phyloP scores from a whole-genome alignment of 2,113 vertebrate genomes.

The Callopanchax toddi region DNA sequence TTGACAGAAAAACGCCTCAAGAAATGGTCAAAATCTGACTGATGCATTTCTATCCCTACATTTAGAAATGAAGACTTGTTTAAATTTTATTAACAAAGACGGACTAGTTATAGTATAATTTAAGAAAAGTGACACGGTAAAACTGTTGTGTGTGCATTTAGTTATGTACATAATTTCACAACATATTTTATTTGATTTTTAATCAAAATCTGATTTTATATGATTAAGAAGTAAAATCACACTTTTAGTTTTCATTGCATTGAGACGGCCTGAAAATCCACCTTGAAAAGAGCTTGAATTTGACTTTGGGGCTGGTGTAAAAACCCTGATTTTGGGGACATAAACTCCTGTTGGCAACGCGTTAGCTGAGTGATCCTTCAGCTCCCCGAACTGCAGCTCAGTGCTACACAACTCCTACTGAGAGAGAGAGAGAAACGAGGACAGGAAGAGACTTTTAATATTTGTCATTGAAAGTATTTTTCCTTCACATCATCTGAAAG shows the following conservation, averaged over 20 bases:
- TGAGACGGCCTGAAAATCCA: neutral
- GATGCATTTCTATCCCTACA: too few species aligned
- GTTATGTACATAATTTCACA: too few species aligned
- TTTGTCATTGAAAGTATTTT: slow-evolving; percentile 37
- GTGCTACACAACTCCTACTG: neutral
- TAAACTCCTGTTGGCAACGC: neutral
- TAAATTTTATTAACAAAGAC: too few species aligned
- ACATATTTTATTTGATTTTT: neutral
- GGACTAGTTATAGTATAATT: too few species aligned
- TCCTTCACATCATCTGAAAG: slow-evolving; percentile 21
- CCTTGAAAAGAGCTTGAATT: neutral
- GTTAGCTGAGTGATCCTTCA: neutral
- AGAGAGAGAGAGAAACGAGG: slow-evolving; percentile 4
- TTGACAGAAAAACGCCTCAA: too few species aligned
- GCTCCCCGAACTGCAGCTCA: slow-evolving; percentile 3
- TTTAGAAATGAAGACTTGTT: too few species aligned
- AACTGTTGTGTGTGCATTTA: too few species aligned
- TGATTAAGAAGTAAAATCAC: neutral
- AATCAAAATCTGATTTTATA: neutral
- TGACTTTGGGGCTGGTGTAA: neutral
- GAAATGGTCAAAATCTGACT: too few species aligned
- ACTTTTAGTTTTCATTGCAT: neutral
- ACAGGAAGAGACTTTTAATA: slow-evolving; percentile 23
- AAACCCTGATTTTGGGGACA: neutral
- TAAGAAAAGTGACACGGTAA: too few species aligned